These are phyloP conservation scores for Macrotis lagotis DNA, from an alignment of 2,113 vertebrate genomes.

Conservation along the genomic window DNA sequence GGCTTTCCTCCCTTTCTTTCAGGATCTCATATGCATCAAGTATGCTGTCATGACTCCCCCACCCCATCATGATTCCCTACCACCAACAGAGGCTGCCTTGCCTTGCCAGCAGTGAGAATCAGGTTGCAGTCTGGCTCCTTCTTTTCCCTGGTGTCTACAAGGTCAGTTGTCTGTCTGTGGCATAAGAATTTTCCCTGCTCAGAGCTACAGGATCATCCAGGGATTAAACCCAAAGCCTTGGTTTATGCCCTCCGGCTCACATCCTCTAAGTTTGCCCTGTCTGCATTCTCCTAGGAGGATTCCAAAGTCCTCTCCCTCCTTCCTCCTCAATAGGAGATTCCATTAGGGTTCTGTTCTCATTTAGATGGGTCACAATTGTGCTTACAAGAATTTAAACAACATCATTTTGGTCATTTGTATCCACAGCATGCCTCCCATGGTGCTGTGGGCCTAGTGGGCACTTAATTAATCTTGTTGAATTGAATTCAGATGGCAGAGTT, in stretches of 20 bases:
- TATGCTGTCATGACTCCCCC: not conserved
- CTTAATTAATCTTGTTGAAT: not conserved
- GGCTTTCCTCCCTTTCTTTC: not conserved
- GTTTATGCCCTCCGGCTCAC: not conserved
- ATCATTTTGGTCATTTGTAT: not conserved
- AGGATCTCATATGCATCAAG: not conserved
- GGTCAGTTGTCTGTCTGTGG: not conserved
- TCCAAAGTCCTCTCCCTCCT: not conserved
- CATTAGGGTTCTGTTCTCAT: not conserved
- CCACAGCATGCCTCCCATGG: not conserved
- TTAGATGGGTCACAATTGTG: not conserved
- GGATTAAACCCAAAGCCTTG: not conserved
- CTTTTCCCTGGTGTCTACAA: not conserved
- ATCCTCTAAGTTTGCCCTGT: not conserved
- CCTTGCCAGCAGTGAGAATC: constrained; percentile 2
- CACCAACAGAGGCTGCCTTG: not conserved
- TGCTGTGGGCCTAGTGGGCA: not conserved
- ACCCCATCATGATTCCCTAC: not conserved
- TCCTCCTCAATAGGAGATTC: not conserved
- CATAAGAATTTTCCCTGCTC: not conserved
- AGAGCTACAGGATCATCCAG: not conserved
- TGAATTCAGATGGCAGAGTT: not conserved
- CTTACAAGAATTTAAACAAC: not conserved
- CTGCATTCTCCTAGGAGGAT: not conserved
- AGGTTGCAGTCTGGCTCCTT: not conserved